Evolutionary conservation across 2,113 vertebrate genomes (phyloP).

Genomic region (Corythaeola cristata): DNA sequence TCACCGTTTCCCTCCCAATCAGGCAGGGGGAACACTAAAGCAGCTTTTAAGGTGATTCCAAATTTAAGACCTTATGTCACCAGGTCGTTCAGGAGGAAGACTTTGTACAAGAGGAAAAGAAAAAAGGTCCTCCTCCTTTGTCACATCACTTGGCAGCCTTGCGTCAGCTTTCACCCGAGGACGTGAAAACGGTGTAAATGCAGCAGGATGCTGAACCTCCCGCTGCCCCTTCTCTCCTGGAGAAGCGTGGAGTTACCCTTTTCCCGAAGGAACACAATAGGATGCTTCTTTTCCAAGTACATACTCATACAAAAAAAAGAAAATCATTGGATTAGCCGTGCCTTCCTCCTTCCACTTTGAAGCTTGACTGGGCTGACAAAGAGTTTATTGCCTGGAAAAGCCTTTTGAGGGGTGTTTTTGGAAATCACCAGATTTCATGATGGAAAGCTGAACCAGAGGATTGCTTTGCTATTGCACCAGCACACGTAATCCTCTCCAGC

Average conservation of each 20-base stretch:
- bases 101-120: neutral
- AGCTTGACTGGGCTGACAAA: neutral
- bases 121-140: neutral
- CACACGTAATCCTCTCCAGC: neutral
- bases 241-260: neutral
- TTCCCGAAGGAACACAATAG: neutral
- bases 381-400: neutral
- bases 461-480: neutral
- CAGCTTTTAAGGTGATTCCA: neutral
- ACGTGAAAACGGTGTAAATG: neutral
- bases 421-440: neutral
- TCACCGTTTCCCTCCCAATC: rapidly evolving
- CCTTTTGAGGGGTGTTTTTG: neutral
- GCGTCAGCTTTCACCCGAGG: neutral
- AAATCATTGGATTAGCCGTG: neutral
- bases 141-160: neutral
- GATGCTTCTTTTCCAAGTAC: neutral
- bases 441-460: neutral
- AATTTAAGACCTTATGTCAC: neutral
- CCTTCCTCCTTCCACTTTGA: neutral
- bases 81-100: neutral
- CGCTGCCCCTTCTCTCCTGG: neutral
- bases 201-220: neutral
- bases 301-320: neutral
- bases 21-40: neutral